These are phyloP conservation scores for Spatula versicolor DNA, from an alignment of 2,797 vertebrate species.

Conservation along the genomic window DNA sequence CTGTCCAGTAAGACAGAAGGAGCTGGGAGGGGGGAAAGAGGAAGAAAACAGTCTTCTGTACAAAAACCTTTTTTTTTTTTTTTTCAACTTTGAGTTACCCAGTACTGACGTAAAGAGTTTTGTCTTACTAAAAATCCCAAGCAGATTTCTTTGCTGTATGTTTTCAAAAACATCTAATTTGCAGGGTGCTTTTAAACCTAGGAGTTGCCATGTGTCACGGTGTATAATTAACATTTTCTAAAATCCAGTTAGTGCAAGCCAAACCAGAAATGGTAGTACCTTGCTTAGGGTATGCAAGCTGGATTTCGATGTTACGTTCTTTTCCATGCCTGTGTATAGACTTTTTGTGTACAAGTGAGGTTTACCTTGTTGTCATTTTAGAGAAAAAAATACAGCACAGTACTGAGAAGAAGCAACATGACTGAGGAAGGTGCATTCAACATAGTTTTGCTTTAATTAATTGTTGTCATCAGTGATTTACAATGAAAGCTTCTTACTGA, in stretches of 20 bases:
- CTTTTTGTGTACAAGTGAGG: background rate
- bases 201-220: background rate
- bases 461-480: background rate
- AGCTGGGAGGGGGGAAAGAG: background rate
- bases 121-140: background rate
- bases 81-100: background rate
- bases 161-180: background rate
- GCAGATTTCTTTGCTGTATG: background rate
- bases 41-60: background rate
- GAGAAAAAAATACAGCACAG: background rate
- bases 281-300: background rate
- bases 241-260: background rate
- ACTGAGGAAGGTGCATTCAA: background rate
- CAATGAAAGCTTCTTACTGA: conserved; percentile 25
- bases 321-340: background rate
- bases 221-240: background rate
- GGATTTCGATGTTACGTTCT: background rate
- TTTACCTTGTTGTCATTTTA: background rate
- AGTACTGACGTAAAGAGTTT: background rate
- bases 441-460: background rate
- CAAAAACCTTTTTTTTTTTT: background rate
- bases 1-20: background rate
- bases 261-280: background rate
- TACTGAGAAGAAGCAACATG: background rate
- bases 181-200: background rate